phyloP scores from a whole-genome alignment of 2,797 vertebrate genomes.

The Urosaurus nigricauda region DNA sequence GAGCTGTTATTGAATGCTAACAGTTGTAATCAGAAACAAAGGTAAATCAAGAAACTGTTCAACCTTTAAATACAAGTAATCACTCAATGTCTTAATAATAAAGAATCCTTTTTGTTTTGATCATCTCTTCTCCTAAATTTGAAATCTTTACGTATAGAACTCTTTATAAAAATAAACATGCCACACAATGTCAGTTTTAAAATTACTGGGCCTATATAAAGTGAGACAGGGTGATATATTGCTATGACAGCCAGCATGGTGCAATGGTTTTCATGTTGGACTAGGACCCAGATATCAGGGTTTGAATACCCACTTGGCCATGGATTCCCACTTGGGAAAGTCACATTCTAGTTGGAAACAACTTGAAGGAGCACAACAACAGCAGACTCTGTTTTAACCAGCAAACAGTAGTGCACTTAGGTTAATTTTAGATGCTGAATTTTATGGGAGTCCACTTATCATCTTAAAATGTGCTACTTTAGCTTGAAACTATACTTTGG shows the following conservation, averaged over 20 bases:
- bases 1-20: not conserved
- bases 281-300: too few species aligned
- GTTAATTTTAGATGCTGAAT: not conserved
- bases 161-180: not conserved
- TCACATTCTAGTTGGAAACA: too few species aligned
- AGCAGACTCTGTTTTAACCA: not conserved
- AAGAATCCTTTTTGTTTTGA: not conserved
- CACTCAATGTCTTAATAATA: not conserved
- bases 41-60: not conserved
- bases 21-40: not conserved
- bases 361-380: too few species aligned
- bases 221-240: too few species aligned
- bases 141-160: not conserved
- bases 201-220: not conserved
- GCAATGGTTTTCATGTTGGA: too few species aligned
- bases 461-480: too few species aligned
- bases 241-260: too few species aligned
- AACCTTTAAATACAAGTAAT: too few species aligned
- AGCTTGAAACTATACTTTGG: too few species aligned
- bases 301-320: too few species aligned
- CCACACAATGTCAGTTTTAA: not conserved
- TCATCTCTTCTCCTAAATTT: not conserved
- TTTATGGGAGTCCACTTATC: not conserved
- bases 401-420: not conserved
- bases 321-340: too few species aligned